Base-by-base conservation (phyloP, 2,797 vertebrate species). In the Catostomus latipinnis region DNA sequence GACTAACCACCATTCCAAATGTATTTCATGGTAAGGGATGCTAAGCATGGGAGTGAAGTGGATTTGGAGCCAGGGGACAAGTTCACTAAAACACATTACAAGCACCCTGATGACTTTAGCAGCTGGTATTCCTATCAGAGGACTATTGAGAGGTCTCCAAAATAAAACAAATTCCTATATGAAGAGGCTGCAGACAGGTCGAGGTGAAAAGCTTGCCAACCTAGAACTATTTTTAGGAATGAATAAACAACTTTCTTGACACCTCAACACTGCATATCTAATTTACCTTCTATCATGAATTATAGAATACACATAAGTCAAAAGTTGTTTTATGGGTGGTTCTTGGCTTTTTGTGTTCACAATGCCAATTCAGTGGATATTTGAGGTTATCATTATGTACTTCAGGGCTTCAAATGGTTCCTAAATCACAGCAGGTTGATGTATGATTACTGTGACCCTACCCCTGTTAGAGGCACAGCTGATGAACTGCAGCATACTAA, bases 81-180 rank as follows among this genome's bases (percentile, higher is more conserved):
- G 58, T 68, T 65, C 68, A 76, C 77, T 75, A 34, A 81, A 78
- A 77, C 76, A 73, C 82, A 78, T 83, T 80, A 81, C 76, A 84
- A 88, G 83, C 82, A 76, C 85, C 74, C 77, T 92, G 89, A 93
- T 93, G 84, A 81, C 63, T 91, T 81, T 85, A 90, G 82, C 93
- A 93, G 91, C 91, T 93, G 92, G 82, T 80, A 92, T 92, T 91
- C 81, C 83, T 88, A 90, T 93, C 88, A 89, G 76, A 86, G 82
- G 58, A 87, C 78, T 78, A 77, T 14, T 81, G 86, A 88, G 84
- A 82, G 86, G 88, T 90, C 84, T 71, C 62, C 4, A 8, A 79
- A 82, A 71, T 74, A 62, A 83, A 61, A 74, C 69, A 71, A 45
- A 72, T 60, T 75, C 81, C 70, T 76, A 79, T 87, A 86, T 90